These are phyloP conservation scores for Kryptolebias marmoratus DNA, from an alignment of 2,113 vertebrate species.

Conservation along the genomic window DNA sequence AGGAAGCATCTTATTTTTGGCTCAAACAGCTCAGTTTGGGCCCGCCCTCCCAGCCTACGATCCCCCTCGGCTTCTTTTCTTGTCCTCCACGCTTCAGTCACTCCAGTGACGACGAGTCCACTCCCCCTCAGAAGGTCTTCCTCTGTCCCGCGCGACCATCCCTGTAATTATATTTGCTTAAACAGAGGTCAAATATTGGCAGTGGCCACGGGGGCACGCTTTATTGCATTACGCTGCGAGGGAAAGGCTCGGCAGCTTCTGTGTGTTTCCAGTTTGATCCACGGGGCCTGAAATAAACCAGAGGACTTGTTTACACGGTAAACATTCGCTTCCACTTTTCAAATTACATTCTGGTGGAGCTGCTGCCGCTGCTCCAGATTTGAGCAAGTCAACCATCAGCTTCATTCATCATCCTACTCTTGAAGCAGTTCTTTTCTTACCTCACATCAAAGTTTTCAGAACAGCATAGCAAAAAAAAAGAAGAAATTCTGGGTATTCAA, in stretches of 20 bases:
- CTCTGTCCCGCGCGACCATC: conserved; percentile 32
- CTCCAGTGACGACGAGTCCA: conserved; percentile 35
- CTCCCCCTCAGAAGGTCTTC: conserved; percentile 28
- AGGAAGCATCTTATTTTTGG: conserved; percentile 44
- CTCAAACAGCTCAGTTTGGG: conserved; percentile 24
- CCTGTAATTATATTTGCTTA: conserved; percentile 60
- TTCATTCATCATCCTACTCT: too few species aligned
- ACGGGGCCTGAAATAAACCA: conserved; percentile 57
- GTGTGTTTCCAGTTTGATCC: conserved; percentile 52
- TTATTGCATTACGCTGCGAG: conserved; percentile 44
- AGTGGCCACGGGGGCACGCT: conserved; percentile 27
- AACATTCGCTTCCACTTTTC: conserved; percentile 72
- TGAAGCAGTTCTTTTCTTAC: too few species aligned
- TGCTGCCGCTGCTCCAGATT: conserved; percentile 18
- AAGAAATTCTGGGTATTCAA: too few species aligned
- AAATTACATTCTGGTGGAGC: conserved; percentile 55
- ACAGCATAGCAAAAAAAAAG: too few species aligned
- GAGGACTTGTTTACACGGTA: conserved; percentile 64
- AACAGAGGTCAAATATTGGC: conserved; percentile 69
- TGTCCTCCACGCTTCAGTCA: conserved; percentile 14
- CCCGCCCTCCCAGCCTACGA: not conserved
- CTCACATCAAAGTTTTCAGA: too few species aligned
- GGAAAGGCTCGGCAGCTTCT: conserved; percentile 46
- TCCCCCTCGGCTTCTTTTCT: not conserved
- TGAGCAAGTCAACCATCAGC: not conserved